A percentile compares a stretch with the other conserved stretches of the same genome.
phyloP scores from a whole-genome alignment of 2,888 invertebrate genomes.

The Nephrotoma flavescens region DNA sequence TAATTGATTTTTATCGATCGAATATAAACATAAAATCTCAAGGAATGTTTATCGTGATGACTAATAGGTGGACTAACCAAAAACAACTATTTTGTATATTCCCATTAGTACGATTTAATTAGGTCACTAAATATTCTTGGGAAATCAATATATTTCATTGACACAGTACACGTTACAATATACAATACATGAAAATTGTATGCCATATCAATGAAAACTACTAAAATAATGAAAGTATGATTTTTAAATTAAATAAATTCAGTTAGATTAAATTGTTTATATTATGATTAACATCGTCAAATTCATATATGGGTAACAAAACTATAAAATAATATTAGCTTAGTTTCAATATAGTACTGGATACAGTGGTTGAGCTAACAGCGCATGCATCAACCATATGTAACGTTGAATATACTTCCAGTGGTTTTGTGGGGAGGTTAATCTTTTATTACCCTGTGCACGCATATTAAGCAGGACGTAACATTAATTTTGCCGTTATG shows the following conservation, averaged over 20 bases:
- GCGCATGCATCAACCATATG: neutral
- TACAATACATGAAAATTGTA: neutral
- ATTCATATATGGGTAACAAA: neutral
- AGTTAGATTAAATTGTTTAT: neutral
- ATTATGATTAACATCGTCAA: neutral
- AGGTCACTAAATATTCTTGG: neutral
- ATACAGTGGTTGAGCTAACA: neutral
- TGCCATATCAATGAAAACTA: neutral
- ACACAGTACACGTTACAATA: neutral
- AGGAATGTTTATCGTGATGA: neutral
- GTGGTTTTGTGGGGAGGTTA: too few relatives aligned
- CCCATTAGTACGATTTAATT: neutral
- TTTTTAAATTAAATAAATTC: neutral
- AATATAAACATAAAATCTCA: neutral
- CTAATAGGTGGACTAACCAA: neutral
- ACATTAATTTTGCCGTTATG: too few relatives aligned
- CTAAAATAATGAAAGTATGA: neutral
- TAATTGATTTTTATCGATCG: too few relatives aligned
- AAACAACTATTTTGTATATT: neutral
- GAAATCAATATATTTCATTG: neutral
- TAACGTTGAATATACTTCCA: too few relatives aligned
- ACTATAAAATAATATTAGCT: neutral
- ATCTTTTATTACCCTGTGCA: too few relatives aligned
- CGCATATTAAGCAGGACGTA: too few relatives aligned
- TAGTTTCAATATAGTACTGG: neutral